phyloP scores from a whole-genome alignment of 2,113 vertebrate genomes.

The Rhinoderma darwinii region DNA sequence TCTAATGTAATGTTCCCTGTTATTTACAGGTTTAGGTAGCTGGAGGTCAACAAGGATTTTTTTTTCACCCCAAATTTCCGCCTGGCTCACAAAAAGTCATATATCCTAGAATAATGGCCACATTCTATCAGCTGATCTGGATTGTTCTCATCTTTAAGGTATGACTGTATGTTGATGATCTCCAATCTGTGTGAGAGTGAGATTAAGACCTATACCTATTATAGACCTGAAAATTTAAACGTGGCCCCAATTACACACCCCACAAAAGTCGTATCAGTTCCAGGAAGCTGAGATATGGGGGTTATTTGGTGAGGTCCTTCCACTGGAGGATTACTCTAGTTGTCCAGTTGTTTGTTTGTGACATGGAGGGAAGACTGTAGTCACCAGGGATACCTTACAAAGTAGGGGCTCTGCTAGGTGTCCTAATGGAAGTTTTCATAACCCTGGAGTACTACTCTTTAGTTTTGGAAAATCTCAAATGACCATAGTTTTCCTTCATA shows the following conservation, averaged over 20 bases:
- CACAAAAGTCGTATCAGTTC: too few relatives aligned
- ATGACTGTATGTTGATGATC: neutral
- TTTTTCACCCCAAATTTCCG: too few relatives aligned
- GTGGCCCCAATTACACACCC: too few relatives aligned
- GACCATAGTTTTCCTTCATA: too few relatives aligned
- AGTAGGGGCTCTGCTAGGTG: too few relatives aligned
- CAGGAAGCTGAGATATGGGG: neutral
- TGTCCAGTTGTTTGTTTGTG: neutral
- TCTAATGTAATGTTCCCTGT: neutral
- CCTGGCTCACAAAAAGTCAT: neutral
- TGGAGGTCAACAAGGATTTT: neutral
- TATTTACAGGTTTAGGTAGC: neutral
- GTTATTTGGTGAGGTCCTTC: neutral
- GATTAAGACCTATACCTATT: too few relatives aligned
- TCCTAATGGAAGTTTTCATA: too few relatives aligned
- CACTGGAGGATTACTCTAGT: neutral
- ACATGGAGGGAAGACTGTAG: neutral
- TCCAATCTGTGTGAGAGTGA: neutral
- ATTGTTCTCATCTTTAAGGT: conserved; percentile 15
- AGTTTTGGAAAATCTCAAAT: too few relatives aligned
- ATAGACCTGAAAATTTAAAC: too few relatives aligned
- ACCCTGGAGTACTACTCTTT: too few relatives aligned
- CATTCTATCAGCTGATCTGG: neutral
- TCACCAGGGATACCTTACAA: neutral
- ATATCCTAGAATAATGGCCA: neutral